Evolutionary conservation across 2,888 invertebrate species (phyloP).

Genomic region (Tipula helvola): DNA sequence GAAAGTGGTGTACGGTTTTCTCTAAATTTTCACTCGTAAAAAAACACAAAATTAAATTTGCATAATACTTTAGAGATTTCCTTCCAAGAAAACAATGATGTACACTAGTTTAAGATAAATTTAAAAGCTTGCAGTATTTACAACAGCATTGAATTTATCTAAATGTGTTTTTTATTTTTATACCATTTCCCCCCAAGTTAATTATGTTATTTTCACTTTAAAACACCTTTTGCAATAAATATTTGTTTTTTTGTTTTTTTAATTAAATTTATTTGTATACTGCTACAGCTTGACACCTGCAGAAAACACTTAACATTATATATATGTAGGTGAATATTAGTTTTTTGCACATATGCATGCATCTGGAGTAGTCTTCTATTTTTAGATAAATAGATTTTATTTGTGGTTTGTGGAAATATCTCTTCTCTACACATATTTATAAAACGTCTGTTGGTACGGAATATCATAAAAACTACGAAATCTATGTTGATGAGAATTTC

Average conservation of each 20-base stretch:
- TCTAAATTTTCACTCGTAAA: neutral
- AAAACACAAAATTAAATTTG: neutral
- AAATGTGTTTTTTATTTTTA: neutral
- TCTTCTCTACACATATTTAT: no score
- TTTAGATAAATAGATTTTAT: no score
- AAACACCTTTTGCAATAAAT: neutral
- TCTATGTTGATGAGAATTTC: no score
- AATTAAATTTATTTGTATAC: neutral
- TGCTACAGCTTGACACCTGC: neutral
- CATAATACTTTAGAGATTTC: neutral
- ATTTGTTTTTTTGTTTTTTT: neutral
- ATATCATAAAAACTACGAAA: no score
- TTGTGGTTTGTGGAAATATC: no score
- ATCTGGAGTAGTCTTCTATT: neutral
- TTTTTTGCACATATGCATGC: neutral
- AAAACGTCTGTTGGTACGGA: no score
- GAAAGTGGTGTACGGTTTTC: neutral
- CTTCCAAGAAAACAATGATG: neutral
- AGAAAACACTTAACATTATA: neutral
- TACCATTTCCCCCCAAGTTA: neutral
- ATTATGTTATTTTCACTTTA: neutral
- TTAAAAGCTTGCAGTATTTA: neutral
- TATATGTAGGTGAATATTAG: neutral
- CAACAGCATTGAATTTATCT: neutral
- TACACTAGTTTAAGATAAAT: neutral